Evolutionary conservation across 2,113 vertebrate genomes (phyloP).

Genomic region (Hydropotes inermis): DNA sequence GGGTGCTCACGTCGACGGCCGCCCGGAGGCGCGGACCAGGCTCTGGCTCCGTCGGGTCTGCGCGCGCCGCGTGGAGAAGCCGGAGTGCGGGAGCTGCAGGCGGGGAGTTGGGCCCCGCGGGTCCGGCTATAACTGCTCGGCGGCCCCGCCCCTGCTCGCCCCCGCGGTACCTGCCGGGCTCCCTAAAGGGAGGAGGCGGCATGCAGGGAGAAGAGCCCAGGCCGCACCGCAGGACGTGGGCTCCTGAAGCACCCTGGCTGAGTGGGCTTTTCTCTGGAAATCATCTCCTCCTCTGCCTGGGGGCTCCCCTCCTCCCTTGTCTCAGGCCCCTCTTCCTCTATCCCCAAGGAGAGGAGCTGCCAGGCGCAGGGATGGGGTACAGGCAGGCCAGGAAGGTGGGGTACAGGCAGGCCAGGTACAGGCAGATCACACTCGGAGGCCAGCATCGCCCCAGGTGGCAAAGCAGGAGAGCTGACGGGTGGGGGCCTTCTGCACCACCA

Average conservation of each 20-base stretch:
- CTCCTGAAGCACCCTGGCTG: not conserved
- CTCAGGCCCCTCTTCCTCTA: not conserved
- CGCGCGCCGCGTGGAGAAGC: not conserved
- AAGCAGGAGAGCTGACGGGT: not conserved
- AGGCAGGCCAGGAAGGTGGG: too few species aligned
- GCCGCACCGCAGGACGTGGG: not conserved
- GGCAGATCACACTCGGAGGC: not conserved
- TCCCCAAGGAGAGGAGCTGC: not conserved
- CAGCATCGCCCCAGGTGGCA: not conserved
- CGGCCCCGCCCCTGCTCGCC: conserved; percentile 42
- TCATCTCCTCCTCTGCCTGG: not conserved
- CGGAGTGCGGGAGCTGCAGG: not conserved
- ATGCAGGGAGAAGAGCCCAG: not conserved
- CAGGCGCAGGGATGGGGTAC: not conserved
- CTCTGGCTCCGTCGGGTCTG: not conserved
- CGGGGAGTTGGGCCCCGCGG: not conserved
- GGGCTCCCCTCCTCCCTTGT: not conserved
- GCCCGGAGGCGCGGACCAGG: not conserved
- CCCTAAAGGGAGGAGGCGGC: not conserved
- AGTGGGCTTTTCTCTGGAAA: not conserved
- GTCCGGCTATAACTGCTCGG: not conserved
- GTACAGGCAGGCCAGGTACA: too few species aligned
- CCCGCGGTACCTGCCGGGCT: not conserved
- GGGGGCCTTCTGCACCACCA: not conserved
- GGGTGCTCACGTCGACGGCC: not conserved